Evolutionary conservation across 53 echinoderm and acorn worm genomes (phyloP).

Genomic region (Actinopyga echinites): DNA sequence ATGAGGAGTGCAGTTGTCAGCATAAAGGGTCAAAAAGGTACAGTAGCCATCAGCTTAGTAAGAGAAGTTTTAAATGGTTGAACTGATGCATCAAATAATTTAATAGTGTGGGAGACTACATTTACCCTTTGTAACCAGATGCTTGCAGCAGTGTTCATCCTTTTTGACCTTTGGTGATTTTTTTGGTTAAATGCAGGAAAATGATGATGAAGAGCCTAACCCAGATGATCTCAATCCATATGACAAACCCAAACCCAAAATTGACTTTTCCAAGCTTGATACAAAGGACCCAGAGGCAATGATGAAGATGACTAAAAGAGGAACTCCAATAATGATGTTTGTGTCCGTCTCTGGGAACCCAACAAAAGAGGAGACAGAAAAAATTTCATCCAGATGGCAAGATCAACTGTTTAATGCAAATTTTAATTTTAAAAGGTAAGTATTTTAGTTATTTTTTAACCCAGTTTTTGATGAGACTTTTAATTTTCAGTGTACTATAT

Average conservation of each 20-base stretch:
- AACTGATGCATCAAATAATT: no score
- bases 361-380: conserved; percentile 78
- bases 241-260: conserved; percentile 62
- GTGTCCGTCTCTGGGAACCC: conserved; percentile 81
- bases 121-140: no score
- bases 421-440: conserved; percentile 80
- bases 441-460: background rate
- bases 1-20: no score
- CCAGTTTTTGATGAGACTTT: no score
- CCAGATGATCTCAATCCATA: conserved; percentile 87
- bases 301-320: conserved; percentile 91
- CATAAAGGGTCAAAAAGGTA: no score
- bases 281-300: conserved; percentile 74
- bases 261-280: conserved; percentile 85
- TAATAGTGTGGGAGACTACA: no score
- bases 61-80: no score
- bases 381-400: conserved; percentile 79
- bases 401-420: conserved; percentile 86
- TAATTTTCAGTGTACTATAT: no score
- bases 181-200: conserved; percentile 52
- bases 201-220: conserved; percentile 85
- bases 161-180: background rate
- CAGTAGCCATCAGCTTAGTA: no score
- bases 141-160: no score
- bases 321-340: conserved; percentile 94